phyloP scores from a whole-genome alignment of 2,888 invertebrate species.

The Scrobipalpa atriplicella region DNA sequence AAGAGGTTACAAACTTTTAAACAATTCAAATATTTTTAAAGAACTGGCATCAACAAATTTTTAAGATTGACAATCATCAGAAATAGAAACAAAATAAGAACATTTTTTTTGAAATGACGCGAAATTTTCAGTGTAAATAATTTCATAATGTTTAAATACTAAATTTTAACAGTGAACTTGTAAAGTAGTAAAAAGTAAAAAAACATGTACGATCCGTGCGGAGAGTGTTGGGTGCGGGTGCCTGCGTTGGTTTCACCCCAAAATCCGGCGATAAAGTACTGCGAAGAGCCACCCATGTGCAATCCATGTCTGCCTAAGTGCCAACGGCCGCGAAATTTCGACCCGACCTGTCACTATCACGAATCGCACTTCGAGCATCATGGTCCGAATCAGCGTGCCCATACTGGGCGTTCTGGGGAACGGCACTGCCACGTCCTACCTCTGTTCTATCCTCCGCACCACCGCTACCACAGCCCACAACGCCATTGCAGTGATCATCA shows the following conservation, averaged over 20 bases:
- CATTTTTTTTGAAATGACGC: background rate
- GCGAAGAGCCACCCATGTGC: slow-evolving; percentile 41
- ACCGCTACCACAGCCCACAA: background rate
- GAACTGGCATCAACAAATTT: background rate
- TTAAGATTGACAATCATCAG: background rate
- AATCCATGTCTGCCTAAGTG: slow-evolving; percentile 58
- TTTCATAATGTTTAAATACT: background rate
- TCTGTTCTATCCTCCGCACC: too few species aligned
- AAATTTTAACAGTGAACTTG: slow-evolving; percentile 34
- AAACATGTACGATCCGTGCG: slow-evolving; percentile 56
- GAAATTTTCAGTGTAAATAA: background rate
- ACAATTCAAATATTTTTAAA: background rate
- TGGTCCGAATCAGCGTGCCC: background rate
- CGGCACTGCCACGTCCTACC: background rate
- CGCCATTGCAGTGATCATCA: background rate
- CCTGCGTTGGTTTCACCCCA: slow-evolving; percentile 56
- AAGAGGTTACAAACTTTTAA: too few species aligned
- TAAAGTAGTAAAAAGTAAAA: slow-evolving; percentile 36
- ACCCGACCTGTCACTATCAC: slow-evolving; percentile 30
- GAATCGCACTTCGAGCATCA: background rate
- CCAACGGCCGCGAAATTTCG: slow-evolving; percentile 37
- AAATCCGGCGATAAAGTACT: slow-evolving; percentile 46
- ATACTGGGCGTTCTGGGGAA: background rate
- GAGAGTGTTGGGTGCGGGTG: slow-evolving; percentile 55
- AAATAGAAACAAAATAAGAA: background rate